phyloP scores from a whole-genome alignment of 2,113 vertebrate species.

The Hylia prasina region DNA sequence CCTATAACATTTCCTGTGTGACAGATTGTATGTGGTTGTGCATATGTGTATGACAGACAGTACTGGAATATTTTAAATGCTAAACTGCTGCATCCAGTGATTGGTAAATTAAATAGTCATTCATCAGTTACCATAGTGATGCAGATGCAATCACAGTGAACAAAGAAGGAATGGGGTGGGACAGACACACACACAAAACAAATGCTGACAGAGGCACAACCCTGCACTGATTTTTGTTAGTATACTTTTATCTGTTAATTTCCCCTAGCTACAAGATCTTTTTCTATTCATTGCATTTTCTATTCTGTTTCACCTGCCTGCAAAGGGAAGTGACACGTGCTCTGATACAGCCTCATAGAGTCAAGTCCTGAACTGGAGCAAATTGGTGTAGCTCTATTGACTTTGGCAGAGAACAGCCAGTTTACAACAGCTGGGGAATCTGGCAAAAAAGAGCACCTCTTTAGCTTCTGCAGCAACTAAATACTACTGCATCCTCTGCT shows the following conservation, averaged over 20 bases:
- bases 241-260: conserved; percentile 15
- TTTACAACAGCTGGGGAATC: not conserved
- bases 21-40: not conserved
- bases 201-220: not conserved
- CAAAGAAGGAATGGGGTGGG: not conserved
- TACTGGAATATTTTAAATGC: conserved; percentile 19
- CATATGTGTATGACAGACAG: not conserved
- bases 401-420: not conserved
- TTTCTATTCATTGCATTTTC: not conserved
- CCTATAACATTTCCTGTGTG: not conserved
- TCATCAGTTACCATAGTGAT: conserved; percentile 54
- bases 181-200: not conserved
- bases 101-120: conserved; percentile 56
- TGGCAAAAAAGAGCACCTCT: not conserved
- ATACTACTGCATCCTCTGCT: not conserved
- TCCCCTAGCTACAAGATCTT: not conserved
- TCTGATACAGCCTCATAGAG: not conserved
- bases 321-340: not conserved
- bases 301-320: not conserved
- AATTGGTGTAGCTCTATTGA: not conserved
- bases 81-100: not conserved
- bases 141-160: not conserved
- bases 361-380: not conserved
- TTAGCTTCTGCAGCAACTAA: not conserved
- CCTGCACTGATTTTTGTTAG: not conserved